These are phyloP conservation scores for Balaeniceps rex DNA, from an alignment of 2,113 vertebrate species.

Conservation along the genomic window DNA sequence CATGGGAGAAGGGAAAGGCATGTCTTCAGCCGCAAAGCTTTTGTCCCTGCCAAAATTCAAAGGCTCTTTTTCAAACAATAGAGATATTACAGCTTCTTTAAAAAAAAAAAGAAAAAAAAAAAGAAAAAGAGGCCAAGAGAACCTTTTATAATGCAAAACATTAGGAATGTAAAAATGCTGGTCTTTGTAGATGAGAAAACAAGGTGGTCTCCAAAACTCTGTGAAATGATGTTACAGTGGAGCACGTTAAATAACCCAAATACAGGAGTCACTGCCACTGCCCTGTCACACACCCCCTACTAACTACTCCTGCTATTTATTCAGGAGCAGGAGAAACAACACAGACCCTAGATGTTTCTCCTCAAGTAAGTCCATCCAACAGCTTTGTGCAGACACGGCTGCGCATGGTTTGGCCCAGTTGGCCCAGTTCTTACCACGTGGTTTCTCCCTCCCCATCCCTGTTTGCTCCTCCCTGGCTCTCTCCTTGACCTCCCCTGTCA, in stretches of 20 bases:
- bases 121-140: neutral
- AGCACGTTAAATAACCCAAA: neutral
- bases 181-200: neutral
- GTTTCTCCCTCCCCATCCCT: neutral
- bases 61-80: neutral
- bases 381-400: neutral
- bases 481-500: too few relatives aligned
- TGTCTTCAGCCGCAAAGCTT: neutral
- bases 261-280: neutral
- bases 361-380: neutral
- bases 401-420: neutral
- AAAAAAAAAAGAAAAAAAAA: neutral
- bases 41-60: constrained; percentile 14
- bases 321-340: neutral
- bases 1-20: constrained; percentile 7
- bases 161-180: neutral
- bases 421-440: rapidly evolving
- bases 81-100: neutral
- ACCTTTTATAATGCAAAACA: neutral
- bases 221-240: neutral
- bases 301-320: neutral
- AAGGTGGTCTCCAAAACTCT: neutral
- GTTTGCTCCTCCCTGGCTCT: neutral
- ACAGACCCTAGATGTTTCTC: neutral
- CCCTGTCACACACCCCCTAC: neutral